Evolutionary conservation across 2,888 invertebrate genomes (phyloP), one percentile per base, ranked within the genome.

Genomic region (Diachrysia chrysitis): DNA sequence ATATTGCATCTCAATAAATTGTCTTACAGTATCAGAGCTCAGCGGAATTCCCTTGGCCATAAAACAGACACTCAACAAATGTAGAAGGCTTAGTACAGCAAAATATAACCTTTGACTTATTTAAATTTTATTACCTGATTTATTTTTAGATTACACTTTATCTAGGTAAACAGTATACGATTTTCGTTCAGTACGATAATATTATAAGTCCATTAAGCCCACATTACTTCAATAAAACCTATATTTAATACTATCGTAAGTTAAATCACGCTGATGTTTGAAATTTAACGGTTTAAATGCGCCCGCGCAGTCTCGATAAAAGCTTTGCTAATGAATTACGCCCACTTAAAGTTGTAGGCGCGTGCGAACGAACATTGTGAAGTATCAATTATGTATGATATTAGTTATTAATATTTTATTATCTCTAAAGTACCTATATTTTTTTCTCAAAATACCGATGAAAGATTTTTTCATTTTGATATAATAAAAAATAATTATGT

Each of bases 241-340:
- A 66, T 69, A 37, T 66, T 29, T 71, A 66, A 73, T 42, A 61
- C 54, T 58, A 66, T 42, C 76, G 14, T 56, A 42, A 9, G 53
- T 63, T 68, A 73, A 78, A 81, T 69, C 65, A 63, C 23, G 63
- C 58, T 56, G 63, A 46, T 66, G 59, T 66, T 73, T 69, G 62
- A 71, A 71, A 76, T 69, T 73, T 76, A 74, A 73, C 78, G 76
- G 80, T 80, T 79, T 76, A 79, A 63, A 63, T 78, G 79, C 78
- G 72, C 64, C 66, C 68, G 79, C 78, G 79, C 81, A 71, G 37
- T 75, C 71, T 51, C 67, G 64, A 81, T 80, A 84, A 81, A 79
- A 82, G 73, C 79, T 63, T 66, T 55, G 70, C 79, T 85, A 87
- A 86, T 83, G 76, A 74, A 66, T 70, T 73, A 61, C 69, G 63